phyloP scores from a whole-genome alignment of 1,140 invertebrate species.

The Drosophila pallidifrons region DNA sequence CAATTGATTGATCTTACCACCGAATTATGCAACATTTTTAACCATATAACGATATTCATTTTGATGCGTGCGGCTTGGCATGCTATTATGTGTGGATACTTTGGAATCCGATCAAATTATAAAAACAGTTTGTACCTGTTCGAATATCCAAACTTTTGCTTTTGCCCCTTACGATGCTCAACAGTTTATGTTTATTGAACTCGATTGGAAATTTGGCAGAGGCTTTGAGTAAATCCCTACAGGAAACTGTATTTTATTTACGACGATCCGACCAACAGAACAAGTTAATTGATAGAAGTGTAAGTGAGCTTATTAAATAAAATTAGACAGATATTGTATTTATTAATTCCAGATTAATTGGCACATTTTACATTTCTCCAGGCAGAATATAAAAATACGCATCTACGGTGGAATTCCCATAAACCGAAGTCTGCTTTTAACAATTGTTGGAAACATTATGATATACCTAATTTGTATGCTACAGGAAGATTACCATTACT shows the following conservation, averaged over 20 bases:
- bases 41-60: neutral
- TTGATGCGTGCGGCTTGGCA: neutral
- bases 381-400: too few species aligned
- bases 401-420: too few species aligned
- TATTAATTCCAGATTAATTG: too few species aligned
- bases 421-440: too few species aligned
- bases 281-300: neutral
- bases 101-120: neutral
- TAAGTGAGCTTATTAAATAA: neutral
- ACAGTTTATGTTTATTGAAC: neutral
- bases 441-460: too few species aligned
- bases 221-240: neutral
- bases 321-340: too few species aligned
- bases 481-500: too few species aligned
- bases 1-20: neutral
- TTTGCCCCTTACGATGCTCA: neutral
- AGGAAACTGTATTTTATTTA: neutral
- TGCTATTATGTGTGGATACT: neutral
- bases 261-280: neutral
- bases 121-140: too few species aligned
- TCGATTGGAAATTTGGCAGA: neutral
- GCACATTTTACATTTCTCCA: too few species aligned
- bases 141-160: too few species aligned
- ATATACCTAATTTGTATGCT: too few species aligned
- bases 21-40: neutral